phyloP scores from a whole-genome alignment of 2,888 invertebrate species.

The Anoncus sp. region DNA sequence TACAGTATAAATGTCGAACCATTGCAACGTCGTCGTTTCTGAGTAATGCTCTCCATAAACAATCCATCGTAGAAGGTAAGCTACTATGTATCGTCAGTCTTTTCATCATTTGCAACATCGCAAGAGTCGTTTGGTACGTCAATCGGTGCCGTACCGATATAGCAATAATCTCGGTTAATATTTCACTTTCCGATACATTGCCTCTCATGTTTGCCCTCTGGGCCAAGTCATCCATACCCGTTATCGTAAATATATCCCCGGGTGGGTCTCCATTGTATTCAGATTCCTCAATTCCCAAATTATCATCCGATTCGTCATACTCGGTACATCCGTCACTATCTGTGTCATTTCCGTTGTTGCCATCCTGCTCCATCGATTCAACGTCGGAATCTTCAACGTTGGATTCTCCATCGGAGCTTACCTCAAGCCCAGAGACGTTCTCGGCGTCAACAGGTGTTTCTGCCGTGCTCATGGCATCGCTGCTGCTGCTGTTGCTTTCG shows the following conservation, averaged over 20 bases:
- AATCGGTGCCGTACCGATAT: constrained; percentile 29
- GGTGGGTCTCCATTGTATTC: constrained; percentile 10
- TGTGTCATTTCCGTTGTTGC: constrained; percentile 12
- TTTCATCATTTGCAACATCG: constrained; percentile 11
- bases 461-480: neutral
- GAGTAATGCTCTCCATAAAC: constrained; percentile 4
- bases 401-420: constrained; percentile 12
- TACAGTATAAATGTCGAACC: constrained; percentile 8
- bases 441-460: constrained; percentile 11
- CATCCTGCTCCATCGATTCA: constrained; percentile 12
- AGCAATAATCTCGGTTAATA: constrained; percentile 14
- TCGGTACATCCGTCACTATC: constrained; percentile 11
- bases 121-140: constrained; percentile 8
- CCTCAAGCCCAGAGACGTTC: constrained; percentile 9
- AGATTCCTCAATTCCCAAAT: constrained; percentile 24
- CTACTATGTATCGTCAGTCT: neutral
- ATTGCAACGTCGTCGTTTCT: constrained; percentile 20
- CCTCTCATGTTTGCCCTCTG: constrained; percentile 4
- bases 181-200: constrained; percentile 15
- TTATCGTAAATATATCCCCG: neutral
- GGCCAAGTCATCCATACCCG: constrained; percentile 3
- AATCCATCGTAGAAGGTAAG: constrained; percentile 7
- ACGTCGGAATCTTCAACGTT: constrained; percentile 10
- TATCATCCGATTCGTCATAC: constrained; percentile 6
- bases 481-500: neutral